phyloP scores from a whole-genome alignment of 2,888 invertebrate species.

The Cephus nigrinus region DNA sequence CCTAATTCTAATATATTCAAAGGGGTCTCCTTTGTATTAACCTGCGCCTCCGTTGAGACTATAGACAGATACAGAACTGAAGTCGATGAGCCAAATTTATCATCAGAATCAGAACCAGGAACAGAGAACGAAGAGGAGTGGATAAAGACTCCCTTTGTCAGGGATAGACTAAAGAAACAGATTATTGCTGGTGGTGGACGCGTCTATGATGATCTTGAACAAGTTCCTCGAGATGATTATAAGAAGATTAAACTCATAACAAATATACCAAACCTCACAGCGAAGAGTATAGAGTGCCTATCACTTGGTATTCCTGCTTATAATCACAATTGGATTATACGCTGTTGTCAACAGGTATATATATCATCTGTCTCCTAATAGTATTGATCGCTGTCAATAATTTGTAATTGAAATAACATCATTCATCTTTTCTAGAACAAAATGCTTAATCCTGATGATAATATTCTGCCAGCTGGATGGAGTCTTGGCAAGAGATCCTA shows the following conservation, averaged over 20 bases:
- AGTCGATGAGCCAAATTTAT: slow-evolving; percentile 60
- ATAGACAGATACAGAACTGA: slow-evolving; percentile 47
- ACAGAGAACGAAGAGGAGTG: slow-evolving; percentile 72
- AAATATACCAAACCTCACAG: slow-evolving; percentile 78
- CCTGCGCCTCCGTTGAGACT: slow-evolving; percentile 68
- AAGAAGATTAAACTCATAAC: slow-evolving; percentile 72
- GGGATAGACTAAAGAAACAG: slow-evolving; percentile 72
- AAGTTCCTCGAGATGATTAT: slow-evolving; percentile 71
- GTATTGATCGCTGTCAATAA: neutral
- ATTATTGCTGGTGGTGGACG: slow-evolving; percentile 74
- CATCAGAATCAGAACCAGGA: slow-evolving; percentile 65
- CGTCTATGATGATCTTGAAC: slow-evolving; percentile 70
- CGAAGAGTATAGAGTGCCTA: slow-evolving; percentile 79
- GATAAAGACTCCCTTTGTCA: slow-evolving; percentile 67
- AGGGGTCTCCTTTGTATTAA: slow-evolving; percentile 71
- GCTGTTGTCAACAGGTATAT: slow-evolving; percentile 68
- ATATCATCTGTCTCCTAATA: slow-evolving; percentile 1
- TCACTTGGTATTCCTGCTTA: slow-evolving; percentile 74
- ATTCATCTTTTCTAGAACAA: slow-evolving; percentile 48
- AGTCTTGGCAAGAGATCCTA: slow-evolving; percentile 68
- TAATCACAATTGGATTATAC: slow-evolving; percentile 79
- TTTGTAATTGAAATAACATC: neutral
- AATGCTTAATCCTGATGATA: slow-evolving; percentile 66
- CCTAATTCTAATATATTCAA: slow-evolving; percentile 68
- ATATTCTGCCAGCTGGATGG: slow-evolving; percentile 74